Conservation (phyloP, 1,140 invertebrate species). For the Drosophila arawakana region DNA sequence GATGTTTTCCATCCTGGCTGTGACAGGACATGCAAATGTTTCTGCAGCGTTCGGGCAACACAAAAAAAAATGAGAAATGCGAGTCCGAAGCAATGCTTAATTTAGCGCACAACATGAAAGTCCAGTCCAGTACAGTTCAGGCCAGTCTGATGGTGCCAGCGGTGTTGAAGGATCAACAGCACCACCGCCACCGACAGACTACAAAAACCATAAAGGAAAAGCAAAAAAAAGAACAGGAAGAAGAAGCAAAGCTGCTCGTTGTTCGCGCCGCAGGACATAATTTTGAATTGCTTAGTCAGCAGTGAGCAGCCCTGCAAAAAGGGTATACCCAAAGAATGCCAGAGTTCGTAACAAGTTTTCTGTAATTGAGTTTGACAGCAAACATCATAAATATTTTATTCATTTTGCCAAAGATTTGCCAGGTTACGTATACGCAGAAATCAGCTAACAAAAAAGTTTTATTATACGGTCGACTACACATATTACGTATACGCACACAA, state of each 20-base stretch:
- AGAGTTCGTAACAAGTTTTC: not conserved
- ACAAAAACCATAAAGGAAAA: conserved; percentile 37
- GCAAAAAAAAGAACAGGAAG: conserved; percentile 5
- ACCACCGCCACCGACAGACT: not conserved
- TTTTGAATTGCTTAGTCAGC: conserved; percentile 68
- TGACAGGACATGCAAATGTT: conserved; percentile 83
- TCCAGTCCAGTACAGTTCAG: conserved; percentile 26
- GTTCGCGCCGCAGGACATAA: conserved; percentile 70
- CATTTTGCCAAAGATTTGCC: no score
- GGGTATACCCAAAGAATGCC: conserved; percentile 2
- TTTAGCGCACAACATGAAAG: conserved; percentile 76
- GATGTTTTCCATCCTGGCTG: conserved; percentile 75
- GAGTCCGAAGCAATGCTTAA: conserved; percentile 69
- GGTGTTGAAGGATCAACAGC: conserved; percentile 26
- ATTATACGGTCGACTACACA: no score
- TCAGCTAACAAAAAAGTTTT: no score
- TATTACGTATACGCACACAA: no score
- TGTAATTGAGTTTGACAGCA: not conserved
- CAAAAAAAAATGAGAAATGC: conserved; percentile 23
- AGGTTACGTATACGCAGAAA: not conserved
- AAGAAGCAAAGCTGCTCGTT: conserved; percentile 30
- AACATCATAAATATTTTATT: not conserved
- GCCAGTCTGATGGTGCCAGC: conserved; percentile 21
- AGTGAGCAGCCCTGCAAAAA: conserved; percentile 10
- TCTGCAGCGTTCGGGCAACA: conserved; percentile 42